These are phyloP conservation scores for Mastigias papua DNA, from an alignment of 30 jellyfish, hydroid and myxozoan species.

Conservation along the genomic window DNA sequence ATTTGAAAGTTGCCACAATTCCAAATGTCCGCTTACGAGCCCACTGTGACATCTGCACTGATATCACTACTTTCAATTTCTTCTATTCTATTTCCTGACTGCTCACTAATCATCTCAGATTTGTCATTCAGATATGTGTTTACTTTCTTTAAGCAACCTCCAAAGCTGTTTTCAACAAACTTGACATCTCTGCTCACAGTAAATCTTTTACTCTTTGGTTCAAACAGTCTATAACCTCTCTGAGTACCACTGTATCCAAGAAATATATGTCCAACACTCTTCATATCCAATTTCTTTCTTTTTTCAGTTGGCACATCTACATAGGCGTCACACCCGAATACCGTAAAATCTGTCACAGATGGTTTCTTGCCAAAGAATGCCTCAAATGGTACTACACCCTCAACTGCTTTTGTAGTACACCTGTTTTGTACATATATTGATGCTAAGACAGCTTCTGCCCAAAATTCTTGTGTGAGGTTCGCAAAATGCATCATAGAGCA, in stretches of 20 bases:
- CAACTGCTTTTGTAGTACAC: constrained; percentile 29
- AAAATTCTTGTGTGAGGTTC: constrained; percentile 4
- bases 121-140: neutral
- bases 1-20: too few species aligned
- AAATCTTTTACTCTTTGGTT: neutral
- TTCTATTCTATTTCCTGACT: neutral
- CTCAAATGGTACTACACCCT: constrained; percentile 10
- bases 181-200: neutral
- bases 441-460: constrained; percentile 4
- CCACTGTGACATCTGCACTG: too few species aligned
- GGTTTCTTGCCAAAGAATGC: constrained; percentile 13
- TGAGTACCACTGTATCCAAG: neutral
- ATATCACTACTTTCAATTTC: neutral
- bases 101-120: neutral
- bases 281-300: constrained; percentile 41
- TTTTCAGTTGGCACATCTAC: constrained; percentile 28
- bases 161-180: neutral
- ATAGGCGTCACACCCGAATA: constrained; percentile 42
- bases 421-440: neutral
- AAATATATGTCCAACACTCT: neutral
- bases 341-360: constrained; percentile 4
- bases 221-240: neutral
- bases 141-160: neutral
- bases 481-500: constrained; percentile 49
- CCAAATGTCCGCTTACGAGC: too few species aligned